These are phyloP conservation scores for Rhadina sibilatrix DNA, from an alignment of 2,113 vertebrate genomes.

Conservation along the genomic window DNA sequence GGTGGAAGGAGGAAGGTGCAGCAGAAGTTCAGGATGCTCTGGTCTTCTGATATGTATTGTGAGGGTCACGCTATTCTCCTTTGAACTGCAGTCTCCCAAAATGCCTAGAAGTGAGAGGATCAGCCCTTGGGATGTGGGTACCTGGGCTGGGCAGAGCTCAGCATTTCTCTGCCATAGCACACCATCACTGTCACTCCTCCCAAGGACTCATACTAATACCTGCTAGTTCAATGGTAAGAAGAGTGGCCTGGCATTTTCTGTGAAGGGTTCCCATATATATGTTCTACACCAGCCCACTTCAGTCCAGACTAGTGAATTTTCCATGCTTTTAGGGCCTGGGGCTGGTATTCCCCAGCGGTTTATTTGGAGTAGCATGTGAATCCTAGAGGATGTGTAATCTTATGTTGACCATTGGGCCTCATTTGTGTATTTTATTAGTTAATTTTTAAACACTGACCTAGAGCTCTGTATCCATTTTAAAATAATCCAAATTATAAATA, in stretches of 20 bases:
- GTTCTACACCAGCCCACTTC: neutral
- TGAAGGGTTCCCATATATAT: neutral
- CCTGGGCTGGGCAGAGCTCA: neutral
- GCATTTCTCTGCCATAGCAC: neutral
- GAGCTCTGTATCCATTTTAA: conserved; percentile 60
- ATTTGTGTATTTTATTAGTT: conserved; percentile 69
- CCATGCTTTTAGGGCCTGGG: neutral
- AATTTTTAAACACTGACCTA: conserved; percentile 66
- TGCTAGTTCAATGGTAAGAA: neutral
- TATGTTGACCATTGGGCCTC: conserved; percentile 54
- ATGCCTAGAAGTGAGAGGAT: neutral
- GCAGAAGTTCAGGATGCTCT: neutral
- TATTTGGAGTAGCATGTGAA: conserved; percentile 22
- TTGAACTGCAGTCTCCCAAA: neutral
- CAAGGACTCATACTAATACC: neutral
- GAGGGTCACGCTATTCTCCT: neutral
- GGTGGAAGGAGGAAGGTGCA: neutral
- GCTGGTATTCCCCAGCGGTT: neutral
- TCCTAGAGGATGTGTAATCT: conserved; percentile 44
- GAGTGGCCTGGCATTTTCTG: neutral
- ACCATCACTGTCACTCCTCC: accelerated
- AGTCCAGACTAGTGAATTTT: neutral
- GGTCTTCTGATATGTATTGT: neutral
- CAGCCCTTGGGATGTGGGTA: neutral
- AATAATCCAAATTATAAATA: conserved; percentile 68